These are phyloP conservation scores for Pipistrellus pygmaeus DNA, from an alignment of 2,797 vertebrate species.

Conservation along the genomic window DNA sequence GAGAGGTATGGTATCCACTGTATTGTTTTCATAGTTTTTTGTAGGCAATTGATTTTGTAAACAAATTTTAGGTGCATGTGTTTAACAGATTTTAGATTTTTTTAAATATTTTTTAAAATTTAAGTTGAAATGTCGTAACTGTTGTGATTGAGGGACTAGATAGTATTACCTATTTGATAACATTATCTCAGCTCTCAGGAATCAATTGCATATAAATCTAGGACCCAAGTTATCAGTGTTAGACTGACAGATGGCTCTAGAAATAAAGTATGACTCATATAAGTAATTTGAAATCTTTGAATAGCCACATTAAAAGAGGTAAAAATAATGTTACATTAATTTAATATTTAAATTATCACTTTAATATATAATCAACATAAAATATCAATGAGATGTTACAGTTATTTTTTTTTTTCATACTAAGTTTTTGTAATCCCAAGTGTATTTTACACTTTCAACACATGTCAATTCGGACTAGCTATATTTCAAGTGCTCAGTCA, in stretches of 20 bases:
- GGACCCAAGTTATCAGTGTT: background rate
- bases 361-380: background rate
- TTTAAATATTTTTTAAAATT: background rate
- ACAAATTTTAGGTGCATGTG: background rate
- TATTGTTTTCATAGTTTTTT: background rate
- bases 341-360: background rate
- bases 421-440: background rate
- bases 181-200: background rate
- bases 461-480: background rate
- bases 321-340: background rate
- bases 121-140: background rate
- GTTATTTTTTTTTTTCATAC: background rate
- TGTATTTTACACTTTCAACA: background rate
- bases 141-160: background rate
- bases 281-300: background rate
- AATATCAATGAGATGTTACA: background rate
- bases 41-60: background rate
- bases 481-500: background rate
- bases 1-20: conserved; percentile 89
- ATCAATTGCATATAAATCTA: background rate
- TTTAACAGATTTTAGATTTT: background rate
- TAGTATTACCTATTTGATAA: background rate
- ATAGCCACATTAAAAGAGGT: background rate
- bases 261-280: background rate
- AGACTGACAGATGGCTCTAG: background rate